Evolutionary conservation across 2,797 vertebrate species (phyloP), one percentile per base, ranked within the genome.

Genomic region (Tinamus major): DNA sequence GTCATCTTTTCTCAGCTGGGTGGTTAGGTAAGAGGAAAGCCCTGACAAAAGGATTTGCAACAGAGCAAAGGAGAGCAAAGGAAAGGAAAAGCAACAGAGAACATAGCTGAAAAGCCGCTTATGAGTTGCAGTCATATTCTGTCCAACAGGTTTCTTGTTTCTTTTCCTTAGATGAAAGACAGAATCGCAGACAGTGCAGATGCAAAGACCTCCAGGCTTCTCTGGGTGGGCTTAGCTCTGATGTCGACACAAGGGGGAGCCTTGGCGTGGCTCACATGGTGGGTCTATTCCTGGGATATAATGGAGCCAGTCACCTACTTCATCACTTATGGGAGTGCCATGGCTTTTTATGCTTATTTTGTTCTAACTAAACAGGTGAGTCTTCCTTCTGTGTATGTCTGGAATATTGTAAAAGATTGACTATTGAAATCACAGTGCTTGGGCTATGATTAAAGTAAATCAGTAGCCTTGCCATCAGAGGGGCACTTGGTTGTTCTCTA

Each of bases 271-370:
- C 98, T 99, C 77, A 99, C 99, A 0, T 99, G 99, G 99, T 99
- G 99, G 99, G 99, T 99, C 55, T 99, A 99, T 80, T 99, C 99
- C 0, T 99, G 99, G 99, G 99, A 99, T 51, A 98, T 99, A 95
- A 99, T 99, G 98, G 99, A 99, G 85, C 99, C 99, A 0, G 98
- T 99, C 79, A 99, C 99, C 0, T 99, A 99, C 95, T 99, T 99
- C 97, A 97, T 99, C 97, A 99, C 99, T 35, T 98, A 98, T 0
- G 98, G 97, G 62, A 99, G 98, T 71, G 98, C 98, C 98, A 99
- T 99, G 72, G 98, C 98, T 75, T 98, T 98, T 89, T 99, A 99
- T 2, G 97, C 98, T 41, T 99, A 99, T 93, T 99, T 98, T 8
- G 91, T 99, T 77, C 98, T 99, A 67, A 99, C 99, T 68, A 99